Base-by-base conservation (phyloP, 2,113 vertebrate genomes). In the Baryphthengus martii region DNA sequence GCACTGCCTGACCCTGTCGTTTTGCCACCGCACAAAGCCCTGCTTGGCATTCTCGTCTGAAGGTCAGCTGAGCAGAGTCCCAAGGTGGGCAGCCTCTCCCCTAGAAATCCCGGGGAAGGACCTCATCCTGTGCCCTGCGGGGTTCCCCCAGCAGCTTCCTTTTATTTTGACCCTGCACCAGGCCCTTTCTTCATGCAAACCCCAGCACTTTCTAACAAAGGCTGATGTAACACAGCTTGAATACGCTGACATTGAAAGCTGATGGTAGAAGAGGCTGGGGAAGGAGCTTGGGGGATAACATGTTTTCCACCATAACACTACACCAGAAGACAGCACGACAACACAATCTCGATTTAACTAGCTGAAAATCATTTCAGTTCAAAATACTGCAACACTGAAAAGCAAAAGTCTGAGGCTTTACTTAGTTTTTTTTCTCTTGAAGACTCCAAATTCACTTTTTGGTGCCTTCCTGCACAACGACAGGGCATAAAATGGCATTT, bases 21-120 rank as follows among this genome's bases (percentile, higher is more conserved):
- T 33, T 47, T 17, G 9, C 35, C 2, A 2, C 12, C 0, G 0
- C n/a, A 50, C 55, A n/a, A 58, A 70, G 37, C 11, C 3, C 23
- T 23, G 49, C 63, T 25, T 5, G 2, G 20, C 17, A 8, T 40
- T 25, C 65, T 33, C 0, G 0, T 33, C 25, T 26, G 12, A n/a
- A 47, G 42, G 33, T 29, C 1, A 0, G 33, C 29, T 56, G 26
- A 75, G 40, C 35, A 82, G 37, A 71, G 11, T 14, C 21, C n/a
- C 1, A 1, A 35, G 21, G 17, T 7, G 13, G 44, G 33, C 49
- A 50, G 26, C 24, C 40, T 75, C 49, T 23, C 16, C 2, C 0
- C 28, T 23, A 39, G 17, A 35, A 20, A 58, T 9, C 28, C 6
- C 2, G 0, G 28, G 28, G 10, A 13, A 45, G 19, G 63, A 31